phyloP scores from a whole-genome alignment of 2,888 invertebrate genomes.

The Protula sp. region DNA sequence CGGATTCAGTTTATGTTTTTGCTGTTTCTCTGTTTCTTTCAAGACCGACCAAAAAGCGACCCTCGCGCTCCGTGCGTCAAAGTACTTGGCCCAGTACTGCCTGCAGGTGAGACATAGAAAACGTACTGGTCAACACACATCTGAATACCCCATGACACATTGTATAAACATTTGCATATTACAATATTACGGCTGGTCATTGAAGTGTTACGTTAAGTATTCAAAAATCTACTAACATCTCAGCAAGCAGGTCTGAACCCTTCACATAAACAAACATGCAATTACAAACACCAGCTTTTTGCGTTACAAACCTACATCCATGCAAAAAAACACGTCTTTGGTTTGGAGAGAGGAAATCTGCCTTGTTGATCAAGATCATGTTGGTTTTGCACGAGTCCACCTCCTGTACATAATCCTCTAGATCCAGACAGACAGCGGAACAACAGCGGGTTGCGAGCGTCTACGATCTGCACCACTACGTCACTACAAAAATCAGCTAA shows the following conservation, averaged over 20 bases:
- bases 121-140: not conserved
- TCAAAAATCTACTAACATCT: too few relatives aligned
- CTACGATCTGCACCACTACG: constrained; percentile 87
- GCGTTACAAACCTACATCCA: too few relatives aligned
- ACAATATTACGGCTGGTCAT: too few relatives aligned
- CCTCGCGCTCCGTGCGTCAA: constrained; percentile 64
- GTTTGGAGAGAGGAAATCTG: constrained; percentile 77
- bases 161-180: too few relatives aligned
- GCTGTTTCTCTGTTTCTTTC: constrained; percentile 36
- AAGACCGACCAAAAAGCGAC: constrained; percentile 90
- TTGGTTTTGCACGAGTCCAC: constrained; percentile 68
- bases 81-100: constrained; percentile 78
- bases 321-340: constrained; percentile 62
- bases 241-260: too few relatives aligned
- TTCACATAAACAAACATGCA: too few relatives aligned
- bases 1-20: not conserved
- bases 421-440: constrained; percentile 88
- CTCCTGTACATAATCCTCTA: constrained; percentile 80
- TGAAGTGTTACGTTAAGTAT: too few relatives aligned
- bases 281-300: too few relatives aligned
- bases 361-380: constrained; percentile 88
- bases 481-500: constrained; percentile 73
- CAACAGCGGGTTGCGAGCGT: constrained; percentile 90
- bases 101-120: constrained; percentile 30
- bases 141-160: too few relatives aligned